phyloP scores from a whole-genome alignment of 2,113 vertebrate species.

The Dasyprocta punctata region DNA sequence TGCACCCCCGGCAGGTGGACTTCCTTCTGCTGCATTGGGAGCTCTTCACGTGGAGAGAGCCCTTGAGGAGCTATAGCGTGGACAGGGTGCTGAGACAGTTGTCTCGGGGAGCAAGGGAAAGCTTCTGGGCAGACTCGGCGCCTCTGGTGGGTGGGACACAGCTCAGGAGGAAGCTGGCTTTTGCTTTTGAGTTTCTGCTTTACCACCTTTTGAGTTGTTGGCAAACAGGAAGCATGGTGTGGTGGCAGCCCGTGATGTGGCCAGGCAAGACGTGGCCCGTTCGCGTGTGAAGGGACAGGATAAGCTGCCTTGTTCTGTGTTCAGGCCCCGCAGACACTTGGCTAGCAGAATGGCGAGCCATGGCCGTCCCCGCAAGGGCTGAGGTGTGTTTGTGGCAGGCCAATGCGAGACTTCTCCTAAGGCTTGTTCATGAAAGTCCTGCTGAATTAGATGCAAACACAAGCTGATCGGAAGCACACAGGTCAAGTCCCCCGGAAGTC shows the following conservation, averaged over 20 bases:
- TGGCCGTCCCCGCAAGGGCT: background rate
- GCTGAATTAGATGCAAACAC: background rate
- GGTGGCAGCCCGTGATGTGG: background rate
- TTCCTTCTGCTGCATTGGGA: background rate
- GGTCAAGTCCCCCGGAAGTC: fast-evolving
- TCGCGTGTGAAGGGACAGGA: background rate
- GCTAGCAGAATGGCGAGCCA: background rate
- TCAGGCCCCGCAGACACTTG: background rate
- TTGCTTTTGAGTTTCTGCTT: background rate
- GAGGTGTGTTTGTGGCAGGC: background rate
- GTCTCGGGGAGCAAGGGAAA: background rate
- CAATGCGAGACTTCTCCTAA: background rate
- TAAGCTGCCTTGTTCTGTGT: background rate
- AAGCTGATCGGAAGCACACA: fast-evolving
- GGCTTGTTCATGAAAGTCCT: background rate
- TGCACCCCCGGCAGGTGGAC: background rate
- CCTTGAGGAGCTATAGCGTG: background rate
- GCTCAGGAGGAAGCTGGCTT: background rate
- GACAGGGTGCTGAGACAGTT: background rate
- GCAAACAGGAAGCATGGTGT: background rate
- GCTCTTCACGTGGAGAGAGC: background rate
- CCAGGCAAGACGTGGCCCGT: background rate
- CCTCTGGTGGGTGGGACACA: background rate
- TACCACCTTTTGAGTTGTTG: background rate
- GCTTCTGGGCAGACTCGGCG: background rate